Conservation (phyloP, 2,113 vertebrate species). For the Lycaon pictus region DNA sequence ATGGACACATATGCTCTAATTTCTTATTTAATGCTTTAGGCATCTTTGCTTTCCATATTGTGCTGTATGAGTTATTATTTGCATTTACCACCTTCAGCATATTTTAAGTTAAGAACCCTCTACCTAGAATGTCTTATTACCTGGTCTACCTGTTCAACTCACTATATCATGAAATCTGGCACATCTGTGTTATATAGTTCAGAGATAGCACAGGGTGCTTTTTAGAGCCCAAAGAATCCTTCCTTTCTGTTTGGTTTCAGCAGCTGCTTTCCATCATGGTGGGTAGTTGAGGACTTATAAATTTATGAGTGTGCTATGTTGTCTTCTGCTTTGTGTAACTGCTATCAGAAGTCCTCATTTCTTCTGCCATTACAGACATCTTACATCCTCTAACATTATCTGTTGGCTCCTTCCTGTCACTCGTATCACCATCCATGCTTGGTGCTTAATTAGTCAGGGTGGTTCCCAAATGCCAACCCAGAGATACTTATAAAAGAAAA, state of each 20-base stretch:
- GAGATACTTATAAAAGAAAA: neutral
- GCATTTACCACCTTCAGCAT: neutral
- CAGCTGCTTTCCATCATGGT: neutral
- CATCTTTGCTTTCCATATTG: neutral
- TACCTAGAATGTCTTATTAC: neutral
- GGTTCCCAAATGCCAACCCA: neutral
- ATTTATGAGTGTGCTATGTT: neutral
- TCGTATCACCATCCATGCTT: neutral
- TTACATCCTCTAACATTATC: neutral
- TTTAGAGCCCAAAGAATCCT: neutral
- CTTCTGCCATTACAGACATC: neutral
- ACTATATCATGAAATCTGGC: conserved; percentile 1
- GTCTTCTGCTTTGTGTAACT: neutral
- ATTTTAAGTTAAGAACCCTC: conserved; percentile 33
- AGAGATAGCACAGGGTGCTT: neutral
- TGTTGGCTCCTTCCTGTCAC: neutral
- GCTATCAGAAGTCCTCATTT: neutral
- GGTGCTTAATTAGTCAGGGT: neutral
- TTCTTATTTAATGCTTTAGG: neutral
- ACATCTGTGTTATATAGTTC: neutral
- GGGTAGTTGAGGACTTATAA: neutral
- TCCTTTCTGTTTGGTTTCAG: neutral
- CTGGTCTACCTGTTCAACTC: neutral
- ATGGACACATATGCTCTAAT: neutral
- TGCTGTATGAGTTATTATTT: neutral